Percentiles rank a stretch among this genome's conserved stretches.
Evolutionary conservation across 2,113 vertebrate genomes (phyloP).

Genomic region (Maccullochella peelii): DNA sequence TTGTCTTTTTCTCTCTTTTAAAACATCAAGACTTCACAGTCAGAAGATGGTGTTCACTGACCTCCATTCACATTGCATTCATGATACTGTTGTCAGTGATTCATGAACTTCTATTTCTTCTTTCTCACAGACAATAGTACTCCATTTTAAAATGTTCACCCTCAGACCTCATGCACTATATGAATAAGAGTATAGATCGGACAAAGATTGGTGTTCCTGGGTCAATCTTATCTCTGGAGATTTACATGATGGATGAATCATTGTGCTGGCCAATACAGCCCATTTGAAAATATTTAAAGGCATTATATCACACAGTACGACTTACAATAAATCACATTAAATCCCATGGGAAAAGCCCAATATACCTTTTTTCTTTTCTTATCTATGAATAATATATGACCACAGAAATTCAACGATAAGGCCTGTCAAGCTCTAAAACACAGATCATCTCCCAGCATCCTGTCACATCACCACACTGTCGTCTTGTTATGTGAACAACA

Average conservation of each 20-base stretch:
- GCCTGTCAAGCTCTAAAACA: no score
- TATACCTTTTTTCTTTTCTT: not conserved
- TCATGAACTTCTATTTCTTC: not conserved
- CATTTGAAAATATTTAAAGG: not conserved
- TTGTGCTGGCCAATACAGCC: not conserved
- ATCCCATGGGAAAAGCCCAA: not conserved
- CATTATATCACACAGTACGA: not conserved
- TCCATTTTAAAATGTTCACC: not conserved
- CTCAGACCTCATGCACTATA: not conserved
- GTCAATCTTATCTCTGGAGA: not conserved
- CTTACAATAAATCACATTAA: not conserved
- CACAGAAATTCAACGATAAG: not conserved
- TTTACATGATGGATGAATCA: conserved; percentile 1
- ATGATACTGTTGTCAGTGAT: not conserved
- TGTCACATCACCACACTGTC: no score
- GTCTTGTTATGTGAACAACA: no score
- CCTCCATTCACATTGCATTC: not conserved
- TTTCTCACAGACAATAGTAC: not conserved
- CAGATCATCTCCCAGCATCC: no score
- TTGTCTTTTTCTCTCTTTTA: not conserved
- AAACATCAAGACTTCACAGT: not conserved
- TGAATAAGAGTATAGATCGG: not conserved
- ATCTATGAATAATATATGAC: not conserved
- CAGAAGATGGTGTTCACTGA: not conserved
- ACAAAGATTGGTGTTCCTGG: not conserved